These are phyloP conservation scores for Ectemnius cavifrons DNA, from an alignment of 2,888 invertebrate species.

Conservation along the genomic window DNA sequence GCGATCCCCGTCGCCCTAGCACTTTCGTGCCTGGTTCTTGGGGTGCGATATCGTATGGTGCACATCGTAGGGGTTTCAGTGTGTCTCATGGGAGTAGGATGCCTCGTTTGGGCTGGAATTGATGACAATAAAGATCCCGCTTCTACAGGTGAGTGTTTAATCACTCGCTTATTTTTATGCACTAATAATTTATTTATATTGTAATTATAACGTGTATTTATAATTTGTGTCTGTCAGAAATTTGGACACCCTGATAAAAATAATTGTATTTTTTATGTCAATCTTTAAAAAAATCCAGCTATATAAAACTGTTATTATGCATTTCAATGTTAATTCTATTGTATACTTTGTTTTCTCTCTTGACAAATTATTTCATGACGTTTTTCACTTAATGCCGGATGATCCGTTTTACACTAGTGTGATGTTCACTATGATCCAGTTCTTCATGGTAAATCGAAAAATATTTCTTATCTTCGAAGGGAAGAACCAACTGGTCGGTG, in stretches of 20 bases:
- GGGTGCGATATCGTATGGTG: constrained; percentile 86
- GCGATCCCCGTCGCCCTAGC: constrained; percentile 90
- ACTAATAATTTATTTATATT: neutral
- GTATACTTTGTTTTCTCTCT: too few species aligned
- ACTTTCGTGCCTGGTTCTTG: constrained; percentile 87
- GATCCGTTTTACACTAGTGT: too few species aligned
- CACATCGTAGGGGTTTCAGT: constrained; percentile 89
- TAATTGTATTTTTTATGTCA: too few species aligned
- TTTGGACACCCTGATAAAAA: neutral
- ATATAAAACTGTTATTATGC: too few species aligned
- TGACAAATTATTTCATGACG: too few species aligned
- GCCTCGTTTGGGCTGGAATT: constrained; percentile 90
- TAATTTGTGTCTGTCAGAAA: neutral
- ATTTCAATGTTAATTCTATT: too few species aligned
- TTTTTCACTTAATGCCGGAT: too few species aligned
- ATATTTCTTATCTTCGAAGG: constrained; percentile 77
- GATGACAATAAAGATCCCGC: constrained; percentile 82
- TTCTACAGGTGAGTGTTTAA: constrained; percentile 62
- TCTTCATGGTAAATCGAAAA: too few species aligned
- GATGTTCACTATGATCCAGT: too few species aligned
- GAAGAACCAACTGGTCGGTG: constrained; percentile 88
- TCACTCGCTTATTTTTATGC: too few species aligned
- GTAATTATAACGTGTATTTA: neutral
- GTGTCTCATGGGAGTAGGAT: constrained; percentile 89
- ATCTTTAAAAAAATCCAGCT: too few species aligned